Conservation (phyloP, 2,888 invertebrate genomes). For the Megamerina dolium region DNA sequence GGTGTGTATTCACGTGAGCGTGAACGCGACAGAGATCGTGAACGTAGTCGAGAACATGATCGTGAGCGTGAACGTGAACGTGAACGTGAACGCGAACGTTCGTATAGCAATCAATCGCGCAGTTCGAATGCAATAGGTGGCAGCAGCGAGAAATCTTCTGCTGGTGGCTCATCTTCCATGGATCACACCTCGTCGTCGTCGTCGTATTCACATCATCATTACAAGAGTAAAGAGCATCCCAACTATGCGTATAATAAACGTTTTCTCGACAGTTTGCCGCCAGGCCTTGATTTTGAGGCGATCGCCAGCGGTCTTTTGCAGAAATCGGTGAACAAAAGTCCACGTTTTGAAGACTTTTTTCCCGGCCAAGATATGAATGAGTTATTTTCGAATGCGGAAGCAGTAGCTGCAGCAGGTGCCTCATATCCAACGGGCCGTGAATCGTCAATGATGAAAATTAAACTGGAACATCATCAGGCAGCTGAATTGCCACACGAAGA, state of each 20-base stretch:
- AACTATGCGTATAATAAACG: conserved; percentile 42
- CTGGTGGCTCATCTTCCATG: background rate
- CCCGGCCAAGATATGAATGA: conserved; percentile 43
- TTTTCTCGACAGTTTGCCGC: conserved; percentile 43
- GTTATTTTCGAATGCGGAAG: conserved; percentile 33
- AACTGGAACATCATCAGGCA: conserved; percentile 42
- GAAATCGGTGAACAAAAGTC: conserved; percentile 45
- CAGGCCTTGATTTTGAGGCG: conserved; percentile 45
- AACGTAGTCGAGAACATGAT: conserved; percentile 29
- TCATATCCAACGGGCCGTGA: conserved; percentile 35
- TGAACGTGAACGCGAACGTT: conserved; percentile 30
- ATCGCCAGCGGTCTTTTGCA: conserved; percentile 44
- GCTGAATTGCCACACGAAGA: conserved; percentile 44
- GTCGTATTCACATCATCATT: conserved; percentile 34
- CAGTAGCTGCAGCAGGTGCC: conserved; percentile 26
- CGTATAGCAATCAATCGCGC: conserved; percentile 41
- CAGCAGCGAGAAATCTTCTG: background rate
- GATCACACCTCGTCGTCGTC: conserved; percentile 26
- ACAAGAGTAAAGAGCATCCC: conserved; percentile 39
- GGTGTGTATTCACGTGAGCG: conserved; percentile 27
- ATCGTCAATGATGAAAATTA: conserved; percentile 43
- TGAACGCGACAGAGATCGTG: conserved; percentile 28
- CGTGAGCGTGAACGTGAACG: conserved; percentile 30
- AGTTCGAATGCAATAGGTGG: conserved; percentile 23
- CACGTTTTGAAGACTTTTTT: conserved; percentile 46